These are phyloP conservation scores for Syndactyla subalaris DNA, from an alignment of 2,797 vertebrate species.

Conservation along the genomic window DNA sequence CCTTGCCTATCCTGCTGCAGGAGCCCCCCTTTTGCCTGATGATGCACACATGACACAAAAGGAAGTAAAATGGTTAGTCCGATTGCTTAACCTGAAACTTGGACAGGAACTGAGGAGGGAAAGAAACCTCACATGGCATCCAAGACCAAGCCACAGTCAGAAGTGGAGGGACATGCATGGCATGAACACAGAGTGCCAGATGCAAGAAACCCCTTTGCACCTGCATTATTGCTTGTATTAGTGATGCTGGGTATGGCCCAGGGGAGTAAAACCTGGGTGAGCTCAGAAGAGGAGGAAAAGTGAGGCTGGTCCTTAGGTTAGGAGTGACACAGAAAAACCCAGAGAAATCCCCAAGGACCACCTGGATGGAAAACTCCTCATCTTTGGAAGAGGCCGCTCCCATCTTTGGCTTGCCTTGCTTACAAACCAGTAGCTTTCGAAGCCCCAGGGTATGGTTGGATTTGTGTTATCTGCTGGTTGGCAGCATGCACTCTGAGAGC, in stretches of 20 bases:
- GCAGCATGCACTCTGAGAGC: not conserved
- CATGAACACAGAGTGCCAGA: rapidly evolving
- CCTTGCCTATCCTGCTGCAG: not conserved
- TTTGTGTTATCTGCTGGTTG: not conserved
- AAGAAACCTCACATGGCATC: rapidly evolving
- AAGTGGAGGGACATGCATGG: not conserved
- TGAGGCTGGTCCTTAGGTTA: not conserved
- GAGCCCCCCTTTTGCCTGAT: not conserved
- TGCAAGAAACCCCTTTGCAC: not conserved
- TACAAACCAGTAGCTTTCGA: not conserved
- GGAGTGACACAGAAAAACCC: rapidly evolving
- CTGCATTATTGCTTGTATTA: not conserved
- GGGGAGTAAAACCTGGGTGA: not conserved
- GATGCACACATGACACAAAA: not conserved
- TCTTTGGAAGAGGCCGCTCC: not conserved
- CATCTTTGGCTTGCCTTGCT: not conserved
- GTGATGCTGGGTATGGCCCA: not conserved
- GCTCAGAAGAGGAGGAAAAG: not conserved
- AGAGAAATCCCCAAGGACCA: not conserved
- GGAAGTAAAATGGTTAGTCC: not conserved
- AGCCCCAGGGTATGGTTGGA: not conserved
- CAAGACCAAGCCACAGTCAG: not conserved
- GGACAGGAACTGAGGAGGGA: not conserved
- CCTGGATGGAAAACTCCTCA: not conserved
- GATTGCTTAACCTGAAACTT: not conserved